These are phyloP conservation scores for Tiphia femorata DNA, from an alignment of 2,888 invertebrate genomes.

Conservation along the genomic window DNA sequence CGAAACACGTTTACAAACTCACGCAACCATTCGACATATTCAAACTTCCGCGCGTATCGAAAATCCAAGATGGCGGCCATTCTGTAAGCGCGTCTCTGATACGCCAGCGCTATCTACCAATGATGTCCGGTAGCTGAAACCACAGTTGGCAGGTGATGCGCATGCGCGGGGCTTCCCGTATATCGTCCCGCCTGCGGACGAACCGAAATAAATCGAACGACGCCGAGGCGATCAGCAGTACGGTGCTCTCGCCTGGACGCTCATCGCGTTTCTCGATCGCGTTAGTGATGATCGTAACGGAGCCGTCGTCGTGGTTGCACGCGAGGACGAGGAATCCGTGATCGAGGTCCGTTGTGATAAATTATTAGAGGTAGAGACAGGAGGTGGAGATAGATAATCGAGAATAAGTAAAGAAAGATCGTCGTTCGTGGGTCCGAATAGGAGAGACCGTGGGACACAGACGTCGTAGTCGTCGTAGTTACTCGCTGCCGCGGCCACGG, in stretches of 20 bases:
- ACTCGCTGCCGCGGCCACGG: slow-evolving; percentile 60
- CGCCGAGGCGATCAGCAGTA: slow-evolving; percentile 61
- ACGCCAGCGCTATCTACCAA: background rate
- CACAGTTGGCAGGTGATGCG: slow-evolving; percentile 36
- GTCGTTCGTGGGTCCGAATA: slow-evolving; percentile 22
- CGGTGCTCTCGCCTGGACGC: slow-evolving; percentile 61
- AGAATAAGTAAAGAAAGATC: slow-evolving; percentile 12
- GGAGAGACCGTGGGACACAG: slow-evolving; percentile 37
- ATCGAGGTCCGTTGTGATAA: slow-evolving; percentile 52
- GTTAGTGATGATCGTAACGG: slow-evolving; percentile 65
- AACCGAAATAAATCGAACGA: slow-evolving; percentile 68
- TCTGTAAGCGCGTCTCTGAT: too few relatives aligned
- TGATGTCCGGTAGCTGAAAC: slow-evolving; percentile 9
- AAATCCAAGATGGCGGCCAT: too few relatives aligned
- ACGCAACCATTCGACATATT: too few relatives aligned
- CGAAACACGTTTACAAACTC: too few relatives aligned
- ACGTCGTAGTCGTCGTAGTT: slow-evolving; percentile 53
- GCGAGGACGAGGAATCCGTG: slow-evolving; percentile 61
- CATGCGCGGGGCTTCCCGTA: slow-evolving; percentile 46
- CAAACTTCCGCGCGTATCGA: too few relatives aligned
- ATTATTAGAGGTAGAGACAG: slow-evolving; percentile 21
- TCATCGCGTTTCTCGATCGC: slow-evolving; percentile 48
- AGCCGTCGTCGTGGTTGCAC: slow-evolving; percentile 54
- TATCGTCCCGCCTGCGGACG: slow-evolving; percentile 58
- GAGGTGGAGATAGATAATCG: slow-evolving; percentile 34